These are phyloP conservation scores for Lineus longissimus DNA, from an alignment of 1,140 invertebrate genomes.

Conservation along the genomic window DNA sequence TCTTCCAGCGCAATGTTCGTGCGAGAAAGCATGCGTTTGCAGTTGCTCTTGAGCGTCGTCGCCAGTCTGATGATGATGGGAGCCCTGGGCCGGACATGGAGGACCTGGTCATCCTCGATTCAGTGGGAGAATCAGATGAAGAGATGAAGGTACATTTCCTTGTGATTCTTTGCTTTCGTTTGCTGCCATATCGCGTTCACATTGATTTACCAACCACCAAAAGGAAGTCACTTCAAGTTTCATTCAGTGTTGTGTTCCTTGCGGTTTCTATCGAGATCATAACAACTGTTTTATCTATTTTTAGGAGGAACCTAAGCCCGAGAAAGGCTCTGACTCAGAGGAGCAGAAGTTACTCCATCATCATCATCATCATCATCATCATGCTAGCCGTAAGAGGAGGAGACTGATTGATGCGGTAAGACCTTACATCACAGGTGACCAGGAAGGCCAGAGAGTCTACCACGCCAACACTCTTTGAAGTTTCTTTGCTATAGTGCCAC, in stretches of 20 bases:
- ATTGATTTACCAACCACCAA: background rate
- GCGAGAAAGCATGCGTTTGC: background rate
- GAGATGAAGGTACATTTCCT: background rate
- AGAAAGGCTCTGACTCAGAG: background rate
- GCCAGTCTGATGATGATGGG: background rate
- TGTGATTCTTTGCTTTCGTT: background rate
- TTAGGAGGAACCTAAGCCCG: background rate
- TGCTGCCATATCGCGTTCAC: background rate
- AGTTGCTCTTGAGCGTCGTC: background rate
- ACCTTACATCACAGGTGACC: no score
- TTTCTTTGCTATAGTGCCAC: no score
- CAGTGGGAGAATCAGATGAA: constrained; percentile 1
- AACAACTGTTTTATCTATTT: background rate
- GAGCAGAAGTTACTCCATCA: no score
- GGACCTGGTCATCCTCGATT: background rate
- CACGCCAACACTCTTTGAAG: no score
- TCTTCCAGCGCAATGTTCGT: background rate
- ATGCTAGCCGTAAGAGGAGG: no score
- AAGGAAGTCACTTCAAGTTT: background rate
- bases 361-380: no score
- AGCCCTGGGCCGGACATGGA: background rate
- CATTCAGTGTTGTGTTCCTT: no score
- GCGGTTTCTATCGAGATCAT: no score
- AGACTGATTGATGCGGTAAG: no score
- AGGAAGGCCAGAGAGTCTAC: no score